Evolutionary conservation across 2,797 vertebrate genomes (phyloP).

Genomic region (Spinibarbus caldwelli): DNA sequence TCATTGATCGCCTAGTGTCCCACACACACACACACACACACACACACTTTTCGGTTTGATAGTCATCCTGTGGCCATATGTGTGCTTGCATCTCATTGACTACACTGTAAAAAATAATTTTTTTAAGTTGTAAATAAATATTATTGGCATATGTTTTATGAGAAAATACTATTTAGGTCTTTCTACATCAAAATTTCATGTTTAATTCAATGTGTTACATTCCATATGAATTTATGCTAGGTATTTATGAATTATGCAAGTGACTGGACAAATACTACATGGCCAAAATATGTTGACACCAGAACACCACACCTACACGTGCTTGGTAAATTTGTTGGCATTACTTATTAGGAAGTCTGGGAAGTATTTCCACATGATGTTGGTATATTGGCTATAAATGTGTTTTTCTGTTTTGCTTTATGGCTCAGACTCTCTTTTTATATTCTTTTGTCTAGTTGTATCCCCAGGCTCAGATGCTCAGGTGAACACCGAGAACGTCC

Average conservation of each 20-base stretch:
- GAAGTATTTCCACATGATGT: not conserved
- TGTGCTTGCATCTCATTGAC: constrained; percentile 70
- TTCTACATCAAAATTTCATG: not conserved
- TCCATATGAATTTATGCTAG: not conserved
- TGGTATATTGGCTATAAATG: constrained; percentile 43
- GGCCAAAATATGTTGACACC: not conserved
- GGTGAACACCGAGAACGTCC: constrained; percentile 79
- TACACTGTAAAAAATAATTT: constrained; percentile 62
- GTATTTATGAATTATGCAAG: not conserved
- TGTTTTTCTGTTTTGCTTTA: constrained; percentile 52
- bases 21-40: not conserved
- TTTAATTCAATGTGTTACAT: not conserved
- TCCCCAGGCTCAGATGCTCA: constrained; percentile 87
- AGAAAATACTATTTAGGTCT: not conserved
- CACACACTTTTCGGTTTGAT: constrained; percentile 9
- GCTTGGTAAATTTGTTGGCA: not conserved
- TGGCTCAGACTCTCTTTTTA: constrained; percentile 9
- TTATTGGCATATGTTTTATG: not conserved
- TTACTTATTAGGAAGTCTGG: not conserved
- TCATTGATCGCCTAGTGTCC: constrained; percentile 36
- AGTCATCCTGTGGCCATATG: constrained; percentile 52
- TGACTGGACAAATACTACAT: too few species aligned
- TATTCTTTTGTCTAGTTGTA: constrained; percentile 39
- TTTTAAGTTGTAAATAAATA: not conserved
- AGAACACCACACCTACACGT: not conserved